Base-by-base conservation (phyloP, 2,113 vertebrate species). In the Nibea coibor region DNA sequence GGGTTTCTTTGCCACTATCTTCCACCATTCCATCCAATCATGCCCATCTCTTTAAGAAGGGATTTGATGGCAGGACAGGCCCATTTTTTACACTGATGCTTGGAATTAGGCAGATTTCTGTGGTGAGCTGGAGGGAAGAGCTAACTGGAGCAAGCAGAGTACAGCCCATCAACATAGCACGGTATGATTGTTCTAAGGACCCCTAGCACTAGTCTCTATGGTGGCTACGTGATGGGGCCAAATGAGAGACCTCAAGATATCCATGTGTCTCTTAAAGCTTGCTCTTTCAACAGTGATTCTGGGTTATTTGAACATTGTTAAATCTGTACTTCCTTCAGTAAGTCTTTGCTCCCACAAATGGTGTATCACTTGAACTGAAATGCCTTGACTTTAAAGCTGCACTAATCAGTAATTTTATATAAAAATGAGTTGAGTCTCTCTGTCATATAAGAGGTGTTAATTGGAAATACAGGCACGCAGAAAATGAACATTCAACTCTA, bases 181-280 rank as follows among this genome's bases (percentile, higher is more conserved):
- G n/a, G 50, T 43, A 22, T 81, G 79, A 90, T 84, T 82, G 81
- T 66, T 91, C 54, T 87, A 80, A 91, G 73, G 74, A 88, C 58
- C 68, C 69, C 45, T 35, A 58, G 53, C 28, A 20, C 54, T 3
- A 16, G 47, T 69, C 59, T 72, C 61, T 78, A 31, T 56, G 35
- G 79, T 82, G 70, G 75, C 63, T 75, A 43, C 63, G 61, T 73
- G 75, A 85, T 16, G 35, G 11, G 65, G 47, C 68, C 58, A 80
- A 87, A 85, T 81, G 62, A 80, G 45, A 48, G 39, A 81, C 78
- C 77, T 66, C 15, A 1, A 78, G 54, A 72, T 28, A 48, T 51
- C 75, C 63, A 53, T 69, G 75, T 77, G 62, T 74, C 68, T 74
- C 16, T 4, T 75, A 39, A 24, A 6, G 35, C 42, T 73, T 3